Conservation (phyloP, 2,797 vertebrate species). For the Diplodus puntazzo region DNA sequence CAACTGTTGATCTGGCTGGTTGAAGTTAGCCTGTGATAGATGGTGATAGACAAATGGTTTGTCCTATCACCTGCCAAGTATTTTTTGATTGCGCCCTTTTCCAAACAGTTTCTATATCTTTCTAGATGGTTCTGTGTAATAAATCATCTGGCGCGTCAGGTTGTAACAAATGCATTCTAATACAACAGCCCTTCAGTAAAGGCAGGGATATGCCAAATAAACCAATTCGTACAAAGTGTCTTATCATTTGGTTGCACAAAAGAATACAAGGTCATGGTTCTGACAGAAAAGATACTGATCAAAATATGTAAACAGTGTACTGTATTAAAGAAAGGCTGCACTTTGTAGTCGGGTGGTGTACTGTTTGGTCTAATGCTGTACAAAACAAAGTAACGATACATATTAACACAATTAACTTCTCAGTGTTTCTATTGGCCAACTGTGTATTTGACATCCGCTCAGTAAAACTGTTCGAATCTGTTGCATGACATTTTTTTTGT, state of each 20-base stretch:
- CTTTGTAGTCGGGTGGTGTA: background rate
- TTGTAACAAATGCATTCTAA: background rate
- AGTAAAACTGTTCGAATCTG: background rate
- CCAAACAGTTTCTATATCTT: too few relatives aligned
- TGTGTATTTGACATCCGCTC: background rate
- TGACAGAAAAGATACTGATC: background rate
- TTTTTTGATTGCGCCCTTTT: too few relatives aligned
- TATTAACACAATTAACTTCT: background rate
- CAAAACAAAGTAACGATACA: background rate
- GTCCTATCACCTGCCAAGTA: too few relatives aligned
- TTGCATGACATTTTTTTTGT: background rate
- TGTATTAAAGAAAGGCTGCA: background rate
- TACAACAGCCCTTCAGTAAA: background rate
- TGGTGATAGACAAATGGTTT: too few relatives aligned
- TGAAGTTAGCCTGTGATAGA: too few relatives aligned
- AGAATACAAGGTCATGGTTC: background rate
- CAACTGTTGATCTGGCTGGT: too few relatives aligned
- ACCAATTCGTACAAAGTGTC: background rate
- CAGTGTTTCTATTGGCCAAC: background rate
- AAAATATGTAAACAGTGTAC: too few relatives aligned
- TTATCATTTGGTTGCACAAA: background rate
- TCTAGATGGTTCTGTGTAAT: too few relatives aligned
- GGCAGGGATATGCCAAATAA: background rate
- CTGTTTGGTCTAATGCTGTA: background rate
- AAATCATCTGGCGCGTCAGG: too few relatives aligned